Percentiles rank a stretch among this genome's conserved stretches.
These are phyloP conservation scores for Oostethus manadensis DNA, from an alignment of 2,113 vertebrate genomes.

Conservation along the genomic window DNA sequence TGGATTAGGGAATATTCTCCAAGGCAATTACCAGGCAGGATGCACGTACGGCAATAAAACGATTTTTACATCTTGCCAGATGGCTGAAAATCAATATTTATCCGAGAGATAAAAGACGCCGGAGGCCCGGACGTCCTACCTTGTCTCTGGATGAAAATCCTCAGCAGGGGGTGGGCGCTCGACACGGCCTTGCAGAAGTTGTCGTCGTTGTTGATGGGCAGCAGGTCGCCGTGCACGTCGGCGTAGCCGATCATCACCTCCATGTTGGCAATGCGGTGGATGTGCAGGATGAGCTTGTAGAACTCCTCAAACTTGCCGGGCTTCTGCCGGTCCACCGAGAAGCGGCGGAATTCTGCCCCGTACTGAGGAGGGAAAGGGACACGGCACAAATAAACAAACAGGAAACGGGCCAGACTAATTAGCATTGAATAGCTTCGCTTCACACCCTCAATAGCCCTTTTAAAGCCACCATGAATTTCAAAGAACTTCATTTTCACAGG, in stretches of 20 bases:
- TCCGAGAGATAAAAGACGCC: conserved; percentile 2
- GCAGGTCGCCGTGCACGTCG: conserved; percentile 91
- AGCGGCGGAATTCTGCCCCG: conserved; percentile 94
- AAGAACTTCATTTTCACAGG: too few relatives aligned
- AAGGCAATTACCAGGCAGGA: conserved; percentile 22
- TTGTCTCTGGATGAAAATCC: conserved; percentile 96
- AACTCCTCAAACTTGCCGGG: conserved; percentile 97
- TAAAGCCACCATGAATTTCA: too few relatives aligned
- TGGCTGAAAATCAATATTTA: conserved; percentile 12
- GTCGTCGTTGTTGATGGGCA: conserved; percentile 98
- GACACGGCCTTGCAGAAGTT: conserved; percentile 98
- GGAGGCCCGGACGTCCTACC: conserved; percentile 61
- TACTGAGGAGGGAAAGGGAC: conserved; percentile 73
- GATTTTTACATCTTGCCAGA: conserved; percentile 12
- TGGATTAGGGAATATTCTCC: conserved; percentile 46
- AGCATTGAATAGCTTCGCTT: too few relatives aligned
- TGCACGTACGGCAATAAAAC: conserved; percentile 9
- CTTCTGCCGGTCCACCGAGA: conserved; percentile 88
- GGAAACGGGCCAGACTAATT: too few relatives aligned
- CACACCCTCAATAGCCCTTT: too few relatives aligned
- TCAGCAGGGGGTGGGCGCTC: conserved; percentile 87
- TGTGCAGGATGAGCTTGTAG: conserved; percentile 91
- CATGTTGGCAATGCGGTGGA: conserved; percentile 87
- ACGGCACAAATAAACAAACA: conserved; percentile 19
- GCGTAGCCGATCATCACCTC: conserved; percentile 96